Evolutionary conservation across 2,888 invertebrate species (phyloP).

Genomic region (Leptothorax acervorum): DNA sequence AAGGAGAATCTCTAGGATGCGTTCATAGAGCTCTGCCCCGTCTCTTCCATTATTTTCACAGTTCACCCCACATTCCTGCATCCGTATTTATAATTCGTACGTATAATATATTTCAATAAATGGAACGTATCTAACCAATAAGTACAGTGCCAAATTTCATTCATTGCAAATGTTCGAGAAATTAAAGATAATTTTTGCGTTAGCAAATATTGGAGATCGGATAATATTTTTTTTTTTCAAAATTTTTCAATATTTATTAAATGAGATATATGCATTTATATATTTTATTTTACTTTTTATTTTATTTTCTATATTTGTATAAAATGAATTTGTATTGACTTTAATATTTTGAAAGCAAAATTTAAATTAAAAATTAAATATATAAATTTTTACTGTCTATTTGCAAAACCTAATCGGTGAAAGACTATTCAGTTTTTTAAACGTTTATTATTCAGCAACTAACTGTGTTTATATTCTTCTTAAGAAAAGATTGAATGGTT

Average conservation of each 20-base stretch:
- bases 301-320: neutral
- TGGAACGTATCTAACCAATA: neutral
- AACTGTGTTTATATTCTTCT: neutral
- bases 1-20: conserved; percentile 63
- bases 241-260: neutral
- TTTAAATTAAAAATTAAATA: neutral
- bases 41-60: conserved; percentile 57
- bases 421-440: neutral
- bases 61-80: neutral
- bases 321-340: conserved; percentile 17
- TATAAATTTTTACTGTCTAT: neutral
- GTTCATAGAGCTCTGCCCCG: neutral
- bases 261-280: neutral
- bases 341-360: neutral
- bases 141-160: neutral
- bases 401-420: neutral
- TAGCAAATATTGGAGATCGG: neutral
- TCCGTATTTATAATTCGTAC: neutral
- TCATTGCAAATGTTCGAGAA: neutral
- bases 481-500: neutral
- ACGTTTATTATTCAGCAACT: neutral
- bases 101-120: neutral
- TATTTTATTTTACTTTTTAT: neutral
- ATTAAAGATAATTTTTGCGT: neutral
- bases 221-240: neutral